Evolutionary conservation across 1,140 invertebrate species (phyloP).

Genomic region (Planococcus citri): DNA sequence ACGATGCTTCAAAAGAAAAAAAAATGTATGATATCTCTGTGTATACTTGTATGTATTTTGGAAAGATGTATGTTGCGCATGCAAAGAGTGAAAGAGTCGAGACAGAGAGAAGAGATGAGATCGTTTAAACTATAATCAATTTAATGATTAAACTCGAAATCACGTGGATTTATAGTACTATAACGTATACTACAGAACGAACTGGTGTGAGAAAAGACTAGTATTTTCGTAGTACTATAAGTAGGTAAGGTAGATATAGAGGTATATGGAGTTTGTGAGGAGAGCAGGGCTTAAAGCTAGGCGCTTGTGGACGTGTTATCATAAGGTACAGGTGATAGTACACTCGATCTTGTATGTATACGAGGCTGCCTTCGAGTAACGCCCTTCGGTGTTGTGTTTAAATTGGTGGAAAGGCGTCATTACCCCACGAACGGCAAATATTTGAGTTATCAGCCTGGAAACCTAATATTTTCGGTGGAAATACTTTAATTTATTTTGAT

Average conservation of each 20-base stretch:
- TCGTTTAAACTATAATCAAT: neutral
- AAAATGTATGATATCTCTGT: too few relatives aligned
- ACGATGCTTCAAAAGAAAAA: too few relatives aligned
- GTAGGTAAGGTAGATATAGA: neutral
- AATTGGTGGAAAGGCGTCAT: conserved; percentile 13
- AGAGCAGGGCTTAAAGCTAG: too few relatives aligned
- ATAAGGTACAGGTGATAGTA: conserved; percentile 12
- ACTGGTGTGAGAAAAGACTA: neutral
- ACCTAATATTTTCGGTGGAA: conserved; percentile 12
- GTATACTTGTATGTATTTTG: too few relatives aligned
- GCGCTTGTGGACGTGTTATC: too few relatives aligned
- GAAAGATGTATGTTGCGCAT: too few relatives aligned
- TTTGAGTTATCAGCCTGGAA: conserved; percentile 12
- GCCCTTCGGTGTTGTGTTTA: conserved; percentile 14
- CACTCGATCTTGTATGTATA: too few relatives aligned
- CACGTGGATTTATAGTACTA: neutral
- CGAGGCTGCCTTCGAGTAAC: neutral
- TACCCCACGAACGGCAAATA: conserved; percentile 13
- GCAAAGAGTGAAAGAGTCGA: too few relatives aligned
- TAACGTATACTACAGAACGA: too few relatives aligned
- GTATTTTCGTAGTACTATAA: too few relatives aligned
- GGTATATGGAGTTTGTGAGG: too few relatives aligned
- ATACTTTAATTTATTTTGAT: conserved; percentile 15
- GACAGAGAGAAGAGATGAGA: too few relatives aligned
- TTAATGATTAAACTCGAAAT: neutral